Base-by-base conservation (phyloP, 2,797 vertebrate genomes). In the Cirrhinus mrigala region DNA sequence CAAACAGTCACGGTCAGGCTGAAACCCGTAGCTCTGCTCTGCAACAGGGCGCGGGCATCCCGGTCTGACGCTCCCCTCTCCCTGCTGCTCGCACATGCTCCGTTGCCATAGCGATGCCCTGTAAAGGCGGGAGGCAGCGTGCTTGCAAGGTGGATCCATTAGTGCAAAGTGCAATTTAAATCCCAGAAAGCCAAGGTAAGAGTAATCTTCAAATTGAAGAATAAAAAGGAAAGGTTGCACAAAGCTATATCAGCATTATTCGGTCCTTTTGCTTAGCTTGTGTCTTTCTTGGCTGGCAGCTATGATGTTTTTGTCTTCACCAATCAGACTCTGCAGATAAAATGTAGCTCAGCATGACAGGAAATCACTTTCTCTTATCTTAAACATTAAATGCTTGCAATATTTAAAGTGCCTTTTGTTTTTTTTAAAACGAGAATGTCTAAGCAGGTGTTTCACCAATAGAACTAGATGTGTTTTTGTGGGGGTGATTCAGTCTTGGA, bases 101-200 rank as follows among this genome's bases (percentile, higher is more conserved):
- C 20, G 90, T 93, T 92, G 60, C 91, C 76, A 89, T 89, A 88
- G 89, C 64, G 27, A 90, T 88, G 4, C 86, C 16, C 75, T 88
- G 89, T 81, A 75, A 50, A 87, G 37, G 82, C 66, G 24, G 33
- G 62, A 71, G 82, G 44, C 44, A 64, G 24, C 70, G 9, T 75
- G 50, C 27, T 85, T 37, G 69, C 78, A 84, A 79, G 71, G 48
- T 74, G 60, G 9, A 79, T 81, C 20, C 70, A 37, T 84, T 77
- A 83, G 79, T 71, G 64, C 46, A 62, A 50, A 80, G 62, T 87
- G 81, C 85, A 78, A 62, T 71, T 68, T 46, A 22, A 69, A 48
- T 69, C 33, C 24, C 22, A 83, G 44, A 83, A 83, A 62, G 46
- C 48, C 46, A 76, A 77, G 60, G 73, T 66, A 8, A 24, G 52